Evolutionary conservation across 1,140 invertebrate genomes (phyloP), one percentile per base, ranked within the genome.

Genomic region (Drusus annulatus): DNA sequence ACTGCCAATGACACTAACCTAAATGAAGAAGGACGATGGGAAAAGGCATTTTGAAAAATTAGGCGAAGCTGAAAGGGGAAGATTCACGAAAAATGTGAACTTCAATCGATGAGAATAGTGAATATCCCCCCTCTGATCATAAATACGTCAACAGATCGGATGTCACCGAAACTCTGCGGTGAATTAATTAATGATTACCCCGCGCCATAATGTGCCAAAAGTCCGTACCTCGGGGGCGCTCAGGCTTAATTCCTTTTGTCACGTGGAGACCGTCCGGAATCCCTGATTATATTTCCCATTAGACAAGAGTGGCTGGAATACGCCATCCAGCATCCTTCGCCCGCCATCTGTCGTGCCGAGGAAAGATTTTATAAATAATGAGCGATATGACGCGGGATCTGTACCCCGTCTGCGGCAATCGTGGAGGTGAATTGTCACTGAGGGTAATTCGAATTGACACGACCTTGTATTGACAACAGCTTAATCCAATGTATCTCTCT

Each of bases 201-300:
- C 50, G 7, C 13, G 17, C 31, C 31, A 17, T 69, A 50, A 69
- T 69, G 65, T 69, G 65, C 65, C 65, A 74, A 52, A 74, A 56
- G 69, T 74, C 36, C 8, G 56, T 74, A 54, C 52, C 69, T 54
- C 52, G 21, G 69, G 69, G 69, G 69, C 21, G 21, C 23, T 74
- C 69, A 23, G 13, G 15, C 69, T 56, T 71, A 56, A 74, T 74
- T 74, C 69, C 52, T 74, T 74, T 52, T 74, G 69, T 74, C 69
- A 54, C 69, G 69, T 54, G 69, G 69, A 51, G 69, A 52, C n/a
- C 15, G 52, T 25, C 69, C 69, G 23, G 69, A 52, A 25, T 56
- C 69, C 50, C 69, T 74, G 69, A 74, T 74, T 74, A 74, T 54
- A 74, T 74, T 74, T 74, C 69, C 69, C 23, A 74, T 74, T 74